Evolutionary conservation across 2,113 vertebrate species (phyloP), one percentile per base, ranked within the genome.

Genomic region (Orcinus orca): DNA sequence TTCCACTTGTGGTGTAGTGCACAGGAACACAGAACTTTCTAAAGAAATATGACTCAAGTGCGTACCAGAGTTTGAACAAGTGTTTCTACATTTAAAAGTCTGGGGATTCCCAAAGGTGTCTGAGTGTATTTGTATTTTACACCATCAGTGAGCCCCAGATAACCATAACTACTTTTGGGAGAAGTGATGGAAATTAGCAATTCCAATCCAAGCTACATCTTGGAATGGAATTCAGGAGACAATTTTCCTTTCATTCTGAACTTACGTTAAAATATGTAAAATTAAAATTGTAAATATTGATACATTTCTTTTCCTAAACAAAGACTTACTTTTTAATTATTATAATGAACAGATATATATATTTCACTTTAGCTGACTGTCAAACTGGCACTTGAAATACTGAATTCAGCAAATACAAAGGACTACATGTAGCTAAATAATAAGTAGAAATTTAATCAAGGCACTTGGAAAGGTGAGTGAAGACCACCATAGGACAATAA

Each of bases 201-300:
- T 93, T 87, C 65, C 74, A 95, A 85, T 67, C 41, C 23, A 60
- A 90, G 50, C 31, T 92, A 68, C 14, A 88, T 93, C n/a, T 82
- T 93, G 33, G 50, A 91, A 88, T 70, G 14, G 36, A 86, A 73
- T 33, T 94, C 25, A 83, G 76, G 55, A 93, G 17, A 95, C 17
- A 53, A 25, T 55, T 79, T 93, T 88, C 88, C 65, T 93, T 82
- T 93, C 29, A 87, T 84, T 63, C 18, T 93, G 68, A 96, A 87
- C 53, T 96, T 80, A 92, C 33, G 91, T 95, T 76, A 76, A 97
- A 84, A 80, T 44, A 90, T 7, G 83, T 82, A 95, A 92, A 79
- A 47, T 87, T 82, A 62, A 82, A 92, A 94, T 29, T 81, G 2
- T 82, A 95, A 79, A 79, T 92, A 83, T 71, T 63, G 94, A 82